Conservation (phyloP, 2,797 vertebrate species). For the Paedocypris micromegethes region DNA sequence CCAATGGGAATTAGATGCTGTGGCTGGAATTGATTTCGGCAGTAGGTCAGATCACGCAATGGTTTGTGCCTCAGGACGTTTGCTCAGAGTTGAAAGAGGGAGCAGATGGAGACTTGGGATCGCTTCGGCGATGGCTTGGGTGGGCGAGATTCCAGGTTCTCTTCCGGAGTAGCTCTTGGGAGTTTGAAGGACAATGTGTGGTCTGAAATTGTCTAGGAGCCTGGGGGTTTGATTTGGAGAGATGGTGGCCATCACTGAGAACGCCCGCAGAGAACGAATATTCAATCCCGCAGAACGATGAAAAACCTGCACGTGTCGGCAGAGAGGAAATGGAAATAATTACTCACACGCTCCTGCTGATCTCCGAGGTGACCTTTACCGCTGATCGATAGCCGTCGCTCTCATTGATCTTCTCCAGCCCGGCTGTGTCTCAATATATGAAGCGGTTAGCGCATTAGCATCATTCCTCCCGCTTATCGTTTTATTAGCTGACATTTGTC, state of each 20-base stretch:
- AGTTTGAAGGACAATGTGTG: conserved; percentile 38
- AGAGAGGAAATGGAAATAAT: conserved; percentile 54
- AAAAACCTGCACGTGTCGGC: background rate
- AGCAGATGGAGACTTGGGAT: background rate
- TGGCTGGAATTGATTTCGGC: too few species aligned
- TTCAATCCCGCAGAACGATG: background rate
- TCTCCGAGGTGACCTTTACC: conserved; percentile 52
- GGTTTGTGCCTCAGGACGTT: too few species aligned
- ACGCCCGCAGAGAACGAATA: conserved; percentile 2
- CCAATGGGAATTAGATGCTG: too few species aligned
- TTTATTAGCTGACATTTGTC: too few species aligned
- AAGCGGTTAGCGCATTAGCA: conserved; percentile 1
- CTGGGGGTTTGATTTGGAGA: conserved; percentile 18
- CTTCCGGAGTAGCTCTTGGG: background rate
- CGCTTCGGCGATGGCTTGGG: too few species aligned
- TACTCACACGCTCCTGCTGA: conserved; percentile 44
- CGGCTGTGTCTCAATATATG: conserved; percentile 8
- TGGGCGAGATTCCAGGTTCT: too few species aligned
- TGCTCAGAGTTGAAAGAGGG: background rate
- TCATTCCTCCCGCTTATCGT: background rate
- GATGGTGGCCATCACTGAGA: conserved; percentile 21
- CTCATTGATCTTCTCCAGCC: conserved; percentile 7
- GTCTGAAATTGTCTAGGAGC: conserved; percentile 36
- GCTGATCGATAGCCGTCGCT: conserved; percentile 42
- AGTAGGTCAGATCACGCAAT: too few species aligned